Conservation (phyloP, 2,113 vertebrate genomes). For the Gadus macrocephalus region DNA sequence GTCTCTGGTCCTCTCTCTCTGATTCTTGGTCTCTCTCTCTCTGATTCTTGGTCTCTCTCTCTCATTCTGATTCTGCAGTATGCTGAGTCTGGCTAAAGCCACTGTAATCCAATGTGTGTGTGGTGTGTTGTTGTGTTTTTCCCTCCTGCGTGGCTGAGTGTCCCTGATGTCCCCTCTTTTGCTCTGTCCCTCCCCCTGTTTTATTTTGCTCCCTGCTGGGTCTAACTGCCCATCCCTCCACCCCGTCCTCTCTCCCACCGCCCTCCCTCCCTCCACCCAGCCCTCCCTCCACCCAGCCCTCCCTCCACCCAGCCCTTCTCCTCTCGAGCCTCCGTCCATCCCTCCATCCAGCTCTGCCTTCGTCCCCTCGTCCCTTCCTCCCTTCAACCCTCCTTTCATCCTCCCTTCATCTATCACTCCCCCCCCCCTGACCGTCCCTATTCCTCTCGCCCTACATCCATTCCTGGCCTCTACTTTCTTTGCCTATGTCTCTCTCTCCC, state of each 20-base stretch:
- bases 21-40: not conserved
- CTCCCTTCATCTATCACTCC: slow-evolving; percentile 7
- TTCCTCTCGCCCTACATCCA: too few relatives aligned
- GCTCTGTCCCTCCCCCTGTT: not conserved
- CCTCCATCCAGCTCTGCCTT: too few relatives aligned
- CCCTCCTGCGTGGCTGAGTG: slow-evolving; percentile 1
- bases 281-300: not conserved
- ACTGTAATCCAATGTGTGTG: slow-evolving; percentile 19
- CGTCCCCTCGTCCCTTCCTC: too few relatives aligned
- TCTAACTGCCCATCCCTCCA: too few relatives aligned
- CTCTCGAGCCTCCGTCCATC: too few relatives aligned
- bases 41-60: not conserved
- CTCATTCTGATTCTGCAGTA: slow-evolving; percentile 9
- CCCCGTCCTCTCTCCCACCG: not conserved
- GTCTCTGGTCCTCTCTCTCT: too few relatives aligned
- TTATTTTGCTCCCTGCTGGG: not conserved
- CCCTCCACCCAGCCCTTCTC: not conserved
- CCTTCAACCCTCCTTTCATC: not conserved
- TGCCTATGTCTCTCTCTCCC: too few relatives aligned
- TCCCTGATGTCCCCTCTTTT: slow-evolving; percentile 16
- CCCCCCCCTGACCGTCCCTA: not conserved
- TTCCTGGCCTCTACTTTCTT: too few relatives aligned
- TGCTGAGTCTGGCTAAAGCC: slow-evolving; percentile 28
- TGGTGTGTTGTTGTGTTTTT: slow-evolving; percentile 9
- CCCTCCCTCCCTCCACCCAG: not conserved